phyloP scores from a whole-genome alignment of 1,140 invertebrate genomes.

The Halictus rubicundus region DNA sequence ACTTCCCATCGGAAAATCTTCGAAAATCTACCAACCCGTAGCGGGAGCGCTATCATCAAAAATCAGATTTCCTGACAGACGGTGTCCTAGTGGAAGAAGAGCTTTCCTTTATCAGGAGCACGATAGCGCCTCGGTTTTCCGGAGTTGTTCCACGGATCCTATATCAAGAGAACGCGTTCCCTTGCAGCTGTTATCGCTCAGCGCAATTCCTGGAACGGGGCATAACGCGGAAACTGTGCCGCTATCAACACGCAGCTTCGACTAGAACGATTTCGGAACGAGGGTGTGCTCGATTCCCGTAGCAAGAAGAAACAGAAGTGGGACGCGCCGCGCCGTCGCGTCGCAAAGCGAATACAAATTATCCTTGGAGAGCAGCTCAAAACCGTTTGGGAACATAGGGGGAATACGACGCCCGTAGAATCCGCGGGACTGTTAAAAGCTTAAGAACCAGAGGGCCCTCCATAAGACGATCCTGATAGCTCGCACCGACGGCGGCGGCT shows the following conservation, averaged over 20 bases:
- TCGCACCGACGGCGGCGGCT: too few relatives aligned
- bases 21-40: too few relatives aligned
- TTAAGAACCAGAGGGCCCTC: constrained; percentile 8
- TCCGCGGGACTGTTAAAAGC: background rate
- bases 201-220: background rate
- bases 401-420: background rate
- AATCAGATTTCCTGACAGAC: too few relatives aligned
- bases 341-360: background rate
- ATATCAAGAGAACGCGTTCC: background rate
- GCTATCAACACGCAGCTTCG: background rate
- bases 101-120: too few relatives aligned
- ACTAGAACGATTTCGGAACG: background rate
- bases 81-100: too few relatives aligned
- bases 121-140: too few relatives aligned
- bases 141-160: background rate
- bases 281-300: background rate
- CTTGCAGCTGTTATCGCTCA: background rate
- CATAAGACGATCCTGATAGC: constrained; percentile 35
- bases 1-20: too few relatives aligned
- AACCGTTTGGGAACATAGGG: background rate
- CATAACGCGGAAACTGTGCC: background rate
- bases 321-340: too few relatives aligned
- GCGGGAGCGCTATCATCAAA: too few relatives aligned
- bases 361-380: background rate
- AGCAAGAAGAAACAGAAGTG: background rate